Conservation (phyloP, 1,140 invertebrate genomes). For the Trialeurodes vaporariorum region DNA sequence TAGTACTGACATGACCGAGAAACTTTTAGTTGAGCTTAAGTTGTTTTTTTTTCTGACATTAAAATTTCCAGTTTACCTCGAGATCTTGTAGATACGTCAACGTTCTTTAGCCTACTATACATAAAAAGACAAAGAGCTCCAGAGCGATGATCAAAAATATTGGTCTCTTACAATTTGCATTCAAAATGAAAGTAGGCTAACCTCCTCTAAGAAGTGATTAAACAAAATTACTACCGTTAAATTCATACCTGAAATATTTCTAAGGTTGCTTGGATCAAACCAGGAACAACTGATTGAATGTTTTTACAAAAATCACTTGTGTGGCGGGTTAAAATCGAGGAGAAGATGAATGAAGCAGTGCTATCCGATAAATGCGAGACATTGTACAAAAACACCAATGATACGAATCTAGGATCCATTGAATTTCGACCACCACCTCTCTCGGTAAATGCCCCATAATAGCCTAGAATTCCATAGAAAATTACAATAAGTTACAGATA, state of each 20-base stretch:
- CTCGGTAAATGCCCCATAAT: conserved; percentile 66
- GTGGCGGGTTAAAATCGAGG: conserved; percentile 67
- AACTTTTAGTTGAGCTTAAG: too few species aligned
- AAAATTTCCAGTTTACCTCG: too few species aligned
- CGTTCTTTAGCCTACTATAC: too few species aligned
- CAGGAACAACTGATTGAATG: conserved; percentile 47
- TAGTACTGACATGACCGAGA: too few species aligned
- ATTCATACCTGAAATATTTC: conserved; percentile 63
- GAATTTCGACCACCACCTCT: conserved; percentile 76
- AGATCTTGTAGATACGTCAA: too few species aligned
- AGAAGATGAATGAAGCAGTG: conserved; percentile 71
- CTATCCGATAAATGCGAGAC: conserved; percentile 64
- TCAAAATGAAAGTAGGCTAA: too few species aligned
- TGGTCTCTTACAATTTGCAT: too few species aligned
- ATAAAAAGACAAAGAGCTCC: too few species aligned
- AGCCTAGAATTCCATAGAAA: conserved; percentile 41
- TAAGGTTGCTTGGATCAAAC: conserved; percentile 63
- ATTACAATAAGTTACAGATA: too few species aligned
- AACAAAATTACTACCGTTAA: background rate
- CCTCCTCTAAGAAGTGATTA: too few species aligned
- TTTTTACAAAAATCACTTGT: conserved; percentile 51
- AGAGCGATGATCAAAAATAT: too few species aligned
- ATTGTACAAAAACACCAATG: conserved; percentile 51
- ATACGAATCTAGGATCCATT: conserved; percentile 56
- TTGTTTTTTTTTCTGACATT: too few species aligned